phyloP scores from a whole-genome alignment of 2,888 invertebrate genomes.

The Drosophila maculinotata region DNA sequence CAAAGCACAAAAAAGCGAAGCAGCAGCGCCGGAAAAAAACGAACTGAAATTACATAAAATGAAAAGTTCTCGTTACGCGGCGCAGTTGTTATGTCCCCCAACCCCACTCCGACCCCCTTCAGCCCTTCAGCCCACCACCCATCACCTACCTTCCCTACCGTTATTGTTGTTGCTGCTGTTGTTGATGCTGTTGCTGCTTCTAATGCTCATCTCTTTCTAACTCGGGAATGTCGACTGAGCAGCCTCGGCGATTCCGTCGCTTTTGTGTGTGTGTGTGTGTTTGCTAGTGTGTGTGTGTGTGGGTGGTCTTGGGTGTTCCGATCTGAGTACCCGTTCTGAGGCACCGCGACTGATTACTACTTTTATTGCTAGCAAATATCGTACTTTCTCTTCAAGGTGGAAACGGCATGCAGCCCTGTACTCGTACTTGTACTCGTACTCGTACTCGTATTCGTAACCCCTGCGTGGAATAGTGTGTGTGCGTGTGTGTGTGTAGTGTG shows the following conservation, averaged over 20 bases:
- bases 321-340: slow-evolving; percentile 32
- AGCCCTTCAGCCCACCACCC: not conserved
- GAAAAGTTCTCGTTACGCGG: slow-evolving; percentile 80
- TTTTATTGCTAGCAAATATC: slow-evolving; percentile 85
- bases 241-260: slow-evolving; percentile 38
- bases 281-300: slow-evolving; percentile 14
- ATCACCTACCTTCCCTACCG: slow-evolving; percentile 11
- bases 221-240: slow-evolving; percentile 69
- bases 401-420: slow-evolving; percentile 33
- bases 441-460: slow-evolving; percentile 28
- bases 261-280: slow-evolving; percentile 17
- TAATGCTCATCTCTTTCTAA: slow-evolving; percentile 85
- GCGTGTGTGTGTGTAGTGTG: slow-evolving; percentile 21
- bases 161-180: slow-evolving; percentile 26
- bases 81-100: slow-evolving; percentile 59
- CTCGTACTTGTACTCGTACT: slow-evolving; percentile 1
- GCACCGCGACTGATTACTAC: slow-evolving; percentile 83
- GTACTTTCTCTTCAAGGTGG: slow-evolving; percentile 75
- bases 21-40: slow-evolving; percentile 56
- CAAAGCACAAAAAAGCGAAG: slow-evolving; percentile 65
- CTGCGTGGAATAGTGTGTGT: slow-evolving; percentile 27
- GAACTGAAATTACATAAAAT: slow-evolving; percentile 77
- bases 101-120: slow-evolving; percentile 2
- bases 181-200: slow-evolving; percentile 62
- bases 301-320: slow-evolving; percentile 5